Conservation (phyloP, 2,888 invertebrate genomes). For the Boloria selene region DNA sequence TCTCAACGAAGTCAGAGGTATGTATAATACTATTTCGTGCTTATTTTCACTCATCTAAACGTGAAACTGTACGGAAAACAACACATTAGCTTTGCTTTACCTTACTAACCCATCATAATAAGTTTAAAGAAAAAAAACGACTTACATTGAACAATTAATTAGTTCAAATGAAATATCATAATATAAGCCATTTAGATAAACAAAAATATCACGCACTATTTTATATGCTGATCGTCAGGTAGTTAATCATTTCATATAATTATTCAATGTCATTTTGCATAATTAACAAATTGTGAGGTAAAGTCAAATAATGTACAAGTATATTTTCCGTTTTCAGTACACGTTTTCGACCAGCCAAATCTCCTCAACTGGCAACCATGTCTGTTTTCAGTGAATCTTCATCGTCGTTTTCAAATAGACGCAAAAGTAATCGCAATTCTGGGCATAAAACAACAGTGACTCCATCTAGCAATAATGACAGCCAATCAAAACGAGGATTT, state of each 20-base stretch:
- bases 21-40: conserved; percentile 11
- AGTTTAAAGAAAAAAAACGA: background rate
- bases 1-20: conserved; percentile 73
- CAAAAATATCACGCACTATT: background rate
- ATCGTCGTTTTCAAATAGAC: conserved; percentile 77
- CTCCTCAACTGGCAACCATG: conserved; percentile 84
- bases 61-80: conserved; percentile 21
- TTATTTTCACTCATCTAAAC: background rate
- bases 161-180: too few relatives aligned
- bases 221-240: background rate
- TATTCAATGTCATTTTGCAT: conserved; percentile 5
- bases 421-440: conserved; percentile 74
- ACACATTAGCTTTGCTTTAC: conserved; percentile 14
- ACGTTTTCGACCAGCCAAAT: conserved; percentile 74
- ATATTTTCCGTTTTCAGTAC: conserved; percentile 70
- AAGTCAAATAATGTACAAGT: conserved; percentile 8
- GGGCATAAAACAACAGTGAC: conserved; percentile 71
- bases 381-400: conserved; percentile 85
- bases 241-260: background rate
- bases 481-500: conserved; percentile 83
- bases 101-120: background rate
- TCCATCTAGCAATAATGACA: conserved; percentile 68
- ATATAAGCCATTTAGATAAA: too few relatives aligned
- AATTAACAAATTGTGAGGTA: background rate
- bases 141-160: background rate